Evolutionary conservation across 2,113 vertebrate genomes (phyloP), one percentile per base, ranked within the genome.

Genomic region (Platanista minor): DNA sequence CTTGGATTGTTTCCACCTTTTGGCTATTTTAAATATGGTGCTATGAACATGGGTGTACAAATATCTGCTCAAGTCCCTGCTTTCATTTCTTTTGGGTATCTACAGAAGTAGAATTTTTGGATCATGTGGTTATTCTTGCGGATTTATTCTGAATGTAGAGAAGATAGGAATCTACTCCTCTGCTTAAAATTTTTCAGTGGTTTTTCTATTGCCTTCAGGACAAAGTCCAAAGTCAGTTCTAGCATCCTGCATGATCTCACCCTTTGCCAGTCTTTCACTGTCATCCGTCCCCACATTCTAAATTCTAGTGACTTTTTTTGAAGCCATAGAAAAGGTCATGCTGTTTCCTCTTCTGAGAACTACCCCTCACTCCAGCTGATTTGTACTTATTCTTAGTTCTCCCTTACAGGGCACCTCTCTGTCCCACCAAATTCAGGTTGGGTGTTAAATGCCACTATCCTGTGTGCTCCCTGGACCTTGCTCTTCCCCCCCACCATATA

Each of bases 141-240:
- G 36, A 27, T 90, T 91, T 80, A 52, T 67, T 95, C 90, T n/a
- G 23, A 90, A 87, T 17, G 33, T n/a, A 36, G 69, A 90, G 41
- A 43, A 74, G 20, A 39, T 1, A 84, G 36, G 64, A 80, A 49
- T 72, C n/a, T 87, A 36, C 29, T 91, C 41, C 39, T 74, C 31
- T 64, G 77, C 78, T 57, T 52, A 82, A 41, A 52, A 33, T 5
- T 59, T 87, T 72, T 57, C 43, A 39, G 54, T 36, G 86, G 31
- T 39, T 97, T 95, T 95, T 41, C 36, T 67, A 2, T 27, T 62
- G 69, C 8, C 43, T 64, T n/a, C 31, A 66, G 36, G 41, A 74
- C 66, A 66, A 94, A 97, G 83, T 85, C 52, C 46, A 54, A 59
- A 82, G 27, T 80, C 21, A 25, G 52, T 39, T 87, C 59, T 74